Conservation (phyloP, 2,797 vertebrate species). For the Danio choprae region DNA sequence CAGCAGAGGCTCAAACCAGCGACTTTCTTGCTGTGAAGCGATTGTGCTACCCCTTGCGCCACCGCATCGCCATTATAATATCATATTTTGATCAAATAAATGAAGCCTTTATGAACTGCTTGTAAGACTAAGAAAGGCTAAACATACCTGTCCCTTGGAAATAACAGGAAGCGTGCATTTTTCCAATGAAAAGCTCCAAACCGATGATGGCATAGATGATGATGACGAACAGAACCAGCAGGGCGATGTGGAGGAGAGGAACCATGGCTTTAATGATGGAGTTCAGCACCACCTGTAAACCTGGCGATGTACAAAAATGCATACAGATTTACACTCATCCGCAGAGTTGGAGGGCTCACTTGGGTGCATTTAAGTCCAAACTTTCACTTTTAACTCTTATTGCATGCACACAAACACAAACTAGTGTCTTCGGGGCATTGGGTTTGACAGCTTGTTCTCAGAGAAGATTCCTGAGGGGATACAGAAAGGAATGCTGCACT, state of each 20-base stretch:
- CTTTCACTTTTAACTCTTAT: neutral
- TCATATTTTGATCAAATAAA: neutral
- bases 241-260: slow-evolving; percentile 97
- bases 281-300: slow-evolving; percentile 99
- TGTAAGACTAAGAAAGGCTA: neutral
- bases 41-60: no score
- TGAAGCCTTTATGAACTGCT: neutral
- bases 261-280: slow-evolving; percentile 99
- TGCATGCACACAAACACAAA: slow-evolving; percentile 29
- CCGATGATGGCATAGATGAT: slow-evolving; percentile 99
- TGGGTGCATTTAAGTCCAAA: neutral
- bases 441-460: slow-evolving; percentile 63
- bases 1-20: no score
- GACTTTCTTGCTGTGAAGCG: no score
- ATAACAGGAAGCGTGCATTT: slow-evolving; percentile 98
- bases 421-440: slow-evolving; percentile 56
- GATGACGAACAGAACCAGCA: slow-evolving; percentile 98
- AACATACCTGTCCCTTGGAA: slow-evolving; percentile 86
- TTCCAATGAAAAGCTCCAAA: slow-evolving; percentile 99
- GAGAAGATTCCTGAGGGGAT: slow-evolving; percentile 64
- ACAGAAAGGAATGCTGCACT: slow-evolving; percentile 38
- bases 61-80: neutral
- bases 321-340: neutral
- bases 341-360: neutral
- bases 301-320: slow-evolving; percentile 68